phyloP scores from a whole-genome alignment of 2,888 invertebrate genomes.

The Homarus gammarus region DNA sequence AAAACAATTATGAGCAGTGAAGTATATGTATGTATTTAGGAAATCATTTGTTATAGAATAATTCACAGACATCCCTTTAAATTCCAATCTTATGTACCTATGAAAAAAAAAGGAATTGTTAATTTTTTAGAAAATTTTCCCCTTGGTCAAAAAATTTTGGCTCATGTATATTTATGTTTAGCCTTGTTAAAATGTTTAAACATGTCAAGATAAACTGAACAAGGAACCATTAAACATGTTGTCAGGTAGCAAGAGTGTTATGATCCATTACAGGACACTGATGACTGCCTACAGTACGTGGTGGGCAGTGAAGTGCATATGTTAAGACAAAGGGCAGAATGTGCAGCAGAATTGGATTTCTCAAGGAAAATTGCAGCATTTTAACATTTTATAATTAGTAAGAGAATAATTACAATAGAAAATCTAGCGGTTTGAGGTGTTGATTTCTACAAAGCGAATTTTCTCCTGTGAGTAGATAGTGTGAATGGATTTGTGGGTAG shows the following conservation, averaged over 20 bases:
- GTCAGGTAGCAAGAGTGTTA: neutral
- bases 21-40: conserved; percentile 13
- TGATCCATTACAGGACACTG: neutral
- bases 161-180: neutral
- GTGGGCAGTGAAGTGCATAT: neutral
- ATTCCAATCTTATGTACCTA: neutral
- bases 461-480: neutral
- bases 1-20: conserved; percentile 11
- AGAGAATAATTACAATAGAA: neutral
- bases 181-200: neutral
- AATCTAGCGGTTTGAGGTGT: neutral
- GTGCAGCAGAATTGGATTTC: conserved; percentile 33
- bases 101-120: too few species aligned
- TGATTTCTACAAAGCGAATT: neutral
- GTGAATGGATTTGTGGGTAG: neutral
- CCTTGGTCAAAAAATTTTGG: neutral
- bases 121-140: too few species aligned
- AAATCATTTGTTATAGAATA: neutral
- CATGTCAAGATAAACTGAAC: neutral
- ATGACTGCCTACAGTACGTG: neutral
- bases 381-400: neutral
- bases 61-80: too few species aligned
- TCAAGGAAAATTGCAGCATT: conserved; percentile 7
- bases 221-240: neutral
- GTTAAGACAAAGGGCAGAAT: conserved; percentile 25